A percentile compares a stretch with the other conserved stretches of the same genome.
Conservation (phyloP, 2,113 vertebrate genomes). For the Caranx melampygus region DNA sequence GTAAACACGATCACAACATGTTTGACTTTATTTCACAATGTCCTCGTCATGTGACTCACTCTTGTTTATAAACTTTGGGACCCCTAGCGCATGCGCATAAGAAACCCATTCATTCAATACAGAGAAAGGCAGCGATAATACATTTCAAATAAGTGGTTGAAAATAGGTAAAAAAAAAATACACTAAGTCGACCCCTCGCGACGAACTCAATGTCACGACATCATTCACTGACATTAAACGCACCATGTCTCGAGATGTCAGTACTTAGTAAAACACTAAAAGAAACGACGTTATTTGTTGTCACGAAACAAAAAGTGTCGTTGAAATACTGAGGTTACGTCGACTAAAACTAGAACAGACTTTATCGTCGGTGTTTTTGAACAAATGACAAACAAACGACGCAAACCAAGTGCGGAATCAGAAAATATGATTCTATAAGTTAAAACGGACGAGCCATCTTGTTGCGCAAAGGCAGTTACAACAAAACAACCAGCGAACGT, state of each 20-base stretch:
- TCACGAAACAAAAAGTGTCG: conserved; percentile 36
- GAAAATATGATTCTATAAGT: neutral
- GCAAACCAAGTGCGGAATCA: accelerated
- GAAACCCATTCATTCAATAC: conserved; percentile 93
- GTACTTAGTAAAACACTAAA: neutral
- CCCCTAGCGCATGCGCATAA: conserved; percentile 88
- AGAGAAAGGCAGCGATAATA: conserved; percentile 57
- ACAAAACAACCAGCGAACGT: conserved; percentile 70
- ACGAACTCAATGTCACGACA: accelerated
- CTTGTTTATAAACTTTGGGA: conserved; percentile 91
- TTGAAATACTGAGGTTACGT: conserved; percentile 26
- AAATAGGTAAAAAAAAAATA: conserved; percentile 16
- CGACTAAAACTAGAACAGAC: conserved; percentile 20
- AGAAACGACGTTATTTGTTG: conserved; percentile 6
- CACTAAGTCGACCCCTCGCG: neutral
- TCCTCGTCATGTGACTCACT: conserved; percentile 85
- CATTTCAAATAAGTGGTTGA: neutral
- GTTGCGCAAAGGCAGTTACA: conserved; percentile 57
- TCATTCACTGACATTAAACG: neutral
- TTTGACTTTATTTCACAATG: conserved; percentile 42
- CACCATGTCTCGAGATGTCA: accelerated
- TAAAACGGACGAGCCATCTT: conserved; percentile 13
- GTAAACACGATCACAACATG: neutral
- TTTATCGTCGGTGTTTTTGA: accelerated
- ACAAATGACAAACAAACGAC: accelerated